Evolutionary conservation across 2,888 invertebrate genomes (phyloP).

Genomic region (Ischnura elegans): DNA sequence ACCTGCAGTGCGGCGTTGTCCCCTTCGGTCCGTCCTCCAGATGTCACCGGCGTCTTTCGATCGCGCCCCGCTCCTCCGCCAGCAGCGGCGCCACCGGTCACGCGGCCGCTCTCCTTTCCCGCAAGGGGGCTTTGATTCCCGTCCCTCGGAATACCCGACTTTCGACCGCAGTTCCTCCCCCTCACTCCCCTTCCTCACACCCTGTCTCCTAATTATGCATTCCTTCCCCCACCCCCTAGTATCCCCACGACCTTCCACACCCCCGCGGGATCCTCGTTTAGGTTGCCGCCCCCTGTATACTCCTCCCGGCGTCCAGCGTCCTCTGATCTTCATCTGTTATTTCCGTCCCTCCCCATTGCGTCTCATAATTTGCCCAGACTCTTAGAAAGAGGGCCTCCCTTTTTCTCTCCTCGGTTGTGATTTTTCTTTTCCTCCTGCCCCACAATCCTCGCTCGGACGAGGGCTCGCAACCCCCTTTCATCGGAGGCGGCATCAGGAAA

Average conservation of each 20-base stretch:
- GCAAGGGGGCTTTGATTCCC: background rate
- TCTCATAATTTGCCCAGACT: background rate
- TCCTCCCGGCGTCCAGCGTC: background rate
- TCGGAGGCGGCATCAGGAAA: background rate
- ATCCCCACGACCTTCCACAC: background rate
- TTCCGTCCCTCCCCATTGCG: background rate
- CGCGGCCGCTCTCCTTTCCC: background rate
- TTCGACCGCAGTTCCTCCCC: background rate
- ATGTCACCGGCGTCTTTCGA: conserved; percentile 46
- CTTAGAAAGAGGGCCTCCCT: background rate
- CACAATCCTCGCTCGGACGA: background rate
- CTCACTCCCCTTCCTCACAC: background rate
- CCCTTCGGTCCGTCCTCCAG: conserved; percentile 27
- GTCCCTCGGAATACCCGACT: background rate
- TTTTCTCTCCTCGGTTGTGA: no score
- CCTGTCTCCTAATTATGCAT: background rate
- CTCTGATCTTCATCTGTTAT: conserved; percentile 20
- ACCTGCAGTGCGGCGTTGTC: conserved; percentile 46
- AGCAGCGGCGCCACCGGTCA: conserved; percentile 28
- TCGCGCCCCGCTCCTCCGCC: conserved; percentile 1
- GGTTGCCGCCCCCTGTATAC: background rate
- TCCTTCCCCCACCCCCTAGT: background rate
- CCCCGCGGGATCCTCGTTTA: background rate
- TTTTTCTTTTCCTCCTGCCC: background rate
- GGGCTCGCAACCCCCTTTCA: background rate